Conservation (phyloP, 2,888 invertebrate species). For the Archips xylosteana region DNA sequence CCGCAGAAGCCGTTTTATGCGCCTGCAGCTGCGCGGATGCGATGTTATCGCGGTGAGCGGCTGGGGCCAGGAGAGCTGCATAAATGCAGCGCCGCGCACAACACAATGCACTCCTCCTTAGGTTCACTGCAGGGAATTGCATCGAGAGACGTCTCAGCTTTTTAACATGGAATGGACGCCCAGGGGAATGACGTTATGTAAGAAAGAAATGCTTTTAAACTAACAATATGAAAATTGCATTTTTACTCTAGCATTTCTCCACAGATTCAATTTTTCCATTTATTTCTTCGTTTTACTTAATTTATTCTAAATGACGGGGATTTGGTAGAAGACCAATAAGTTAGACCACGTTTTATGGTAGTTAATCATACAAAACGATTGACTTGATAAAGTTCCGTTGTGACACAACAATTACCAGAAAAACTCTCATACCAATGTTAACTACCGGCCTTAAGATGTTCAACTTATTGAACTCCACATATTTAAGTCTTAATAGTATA, state of each 20-base stretch:
- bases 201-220: constrained; percentile 2
- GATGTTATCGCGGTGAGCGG: background rate
- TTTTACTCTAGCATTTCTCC: background rate
- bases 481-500: too few species aligned
- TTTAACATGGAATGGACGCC: background rate
- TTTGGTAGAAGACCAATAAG: too few species aligned
- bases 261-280: background rate
- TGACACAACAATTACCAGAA: too few species aligned
- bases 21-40: constrained; percentile 10
- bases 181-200: constrained; percentile 1
- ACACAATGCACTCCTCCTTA: background rate
- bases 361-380: too few species aligned
- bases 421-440: too few species aligned
- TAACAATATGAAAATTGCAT: background rate
- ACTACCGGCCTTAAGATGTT: too few species aligned
- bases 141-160: background rate
- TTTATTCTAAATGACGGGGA: background rate
- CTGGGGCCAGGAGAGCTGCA: background rate
- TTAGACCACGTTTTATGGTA: too few species aligned
- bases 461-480: too few species aligned
- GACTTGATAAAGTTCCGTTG: too few species aligned
- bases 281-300: background rate
- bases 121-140: background rate
- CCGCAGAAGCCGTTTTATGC: background rate
- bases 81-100: background rate